Evolutionary conservation across 1,140 invertebrate genomes (phyloP).

Genomic region (Asbolus verrucosus): DNA sequence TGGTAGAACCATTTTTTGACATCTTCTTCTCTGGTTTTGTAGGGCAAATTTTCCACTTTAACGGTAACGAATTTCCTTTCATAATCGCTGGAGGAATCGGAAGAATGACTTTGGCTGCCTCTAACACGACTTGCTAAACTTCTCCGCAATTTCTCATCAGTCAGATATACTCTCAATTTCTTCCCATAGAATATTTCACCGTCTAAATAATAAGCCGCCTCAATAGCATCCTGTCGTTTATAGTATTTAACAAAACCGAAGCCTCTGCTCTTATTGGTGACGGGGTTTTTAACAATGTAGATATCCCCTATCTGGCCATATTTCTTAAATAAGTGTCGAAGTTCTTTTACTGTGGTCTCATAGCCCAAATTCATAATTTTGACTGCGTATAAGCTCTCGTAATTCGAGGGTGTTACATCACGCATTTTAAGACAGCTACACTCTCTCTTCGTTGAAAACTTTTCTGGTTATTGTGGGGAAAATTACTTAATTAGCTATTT

Average conservation of each 20-base stretch:
- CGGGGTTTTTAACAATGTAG: not conserved
- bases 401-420: not conserved
- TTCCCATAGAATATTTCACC: not conserved
- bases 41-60: slow-evolving; percentile 9
- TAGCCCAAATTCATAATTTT: not conserved
- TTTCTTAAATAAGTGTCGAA: not conserved
- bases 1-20: not conserved
- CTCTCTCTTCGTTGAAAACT: too few relatives aligned
- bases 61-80: not conserved
- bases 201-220: not conserved
- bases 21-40: not conserved
- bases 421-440: not conserved
- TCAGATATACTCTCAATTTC: not conserved
- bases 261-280: slow-evolving; percentile 7
- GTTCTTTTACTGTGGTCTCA: not conserved
- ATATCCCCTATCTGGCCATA: not conserved
- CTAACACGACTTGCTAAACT: not conserved
- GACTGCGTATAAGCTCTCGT: not conserved
- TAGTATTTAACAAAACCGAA: not conserved
- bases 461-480: too few relatives aligned
- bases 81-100: not conserved
- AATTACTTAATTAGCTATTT: too few relatives aligned
- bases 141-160: not conserved
- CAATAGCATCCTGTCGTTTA: not conserved
- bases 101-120: not conserved